A percentile compares a stretch with the other conserved stretches of the same genome.
Evolutionary conservation across 2,797 vertebrate genomes (phyloP).

Genomic region (Coilia nasus): DNA sequence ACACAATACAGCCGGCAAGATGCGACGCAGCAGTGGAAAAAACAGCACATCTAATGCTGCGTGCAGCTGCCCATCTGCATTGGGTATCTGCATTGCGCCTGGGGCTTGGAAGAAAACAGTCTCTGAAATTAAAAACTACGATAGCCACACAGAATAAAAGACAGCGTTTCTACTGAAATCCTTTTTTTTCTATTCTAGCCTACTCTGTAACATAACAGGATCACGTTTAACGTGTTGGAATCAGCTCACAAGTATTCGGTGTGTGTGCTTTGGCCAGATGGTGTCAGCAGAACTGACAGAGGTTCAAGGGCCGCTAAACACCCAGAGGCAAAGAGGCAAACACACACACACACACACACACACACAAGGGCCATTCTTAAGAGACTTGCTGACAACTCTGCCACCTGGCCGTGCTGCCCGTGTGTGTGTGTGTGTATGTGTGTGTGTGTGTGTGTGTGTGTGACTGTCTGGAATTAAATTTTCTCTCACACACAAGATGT

Average conservation of each 20-base stretch:
- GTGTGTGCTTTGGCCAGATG: constrained; percentile 8
- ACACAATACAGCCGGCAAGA: constrained; percentile 9
- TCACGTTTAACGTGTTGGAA: not conserved
- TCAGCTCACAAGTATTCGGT: not conserved
- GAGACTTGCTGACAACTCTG: not conserved
- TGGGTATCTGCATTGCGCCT: not conserved
- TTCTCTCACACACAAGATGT: no score
- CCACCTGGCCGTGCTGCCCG: not conserved
- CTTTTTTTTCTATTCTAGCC: not conserved
- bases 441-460: constrained; percentile 32
- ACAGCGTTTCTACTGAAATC: not conserved
- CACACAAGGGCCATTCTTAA: not conserved
- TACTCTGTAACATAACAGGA: not conserved
- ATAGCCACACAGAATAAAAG: not conserved
- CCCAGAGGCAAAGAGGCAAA: not conserved
- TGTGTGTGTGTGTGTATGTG: not conserved
- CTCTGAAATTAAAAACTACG: no score
- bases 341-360: no score
- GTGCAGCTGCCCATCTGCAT: constrained; percentile 10
- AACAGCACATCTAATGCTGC: not conserved
- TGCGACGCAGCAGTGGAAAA: not conserved
- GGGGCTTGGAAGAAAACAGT: not conserved
- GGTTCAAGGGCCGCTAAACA: not conserved
- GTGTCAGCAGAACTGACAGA: constrained; percentile 5
- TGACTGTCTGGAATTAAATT: no score